phyloP scores from a whole-genome alignment of 2,113 vertebrate genomes.

The Progne subis region DNA sequence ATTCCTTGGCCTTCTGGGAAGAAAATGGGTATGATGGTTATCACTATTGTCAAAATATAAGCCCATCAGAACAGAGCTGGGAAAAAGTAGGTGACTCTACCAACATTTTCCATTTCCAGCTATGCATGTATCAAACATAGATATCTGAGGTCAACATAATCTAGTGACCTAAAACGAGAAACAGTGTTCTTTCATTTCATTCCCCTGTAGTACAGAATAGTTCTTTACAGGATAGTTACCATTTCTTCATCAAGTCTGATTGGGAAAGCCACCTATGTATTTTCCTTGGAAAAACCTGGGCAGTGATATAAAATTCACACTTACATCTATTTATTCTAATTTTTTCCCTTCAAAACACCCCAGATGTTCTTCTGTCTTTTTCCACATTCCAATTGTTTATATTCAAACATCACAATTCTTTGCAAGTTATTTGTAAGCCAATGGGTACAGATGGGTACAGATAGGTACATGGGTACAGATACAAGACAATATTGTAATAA shows the following conservation, averaged over 20 bases:
- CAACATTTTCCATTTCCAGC: background rate
- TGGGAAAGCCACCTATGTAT: background rate
- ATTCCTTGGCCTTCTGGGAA: background rate
- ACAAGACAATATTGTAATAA: background rate
- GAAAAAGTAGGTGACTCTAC: background rate
- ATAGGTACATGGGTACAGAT: background rate
- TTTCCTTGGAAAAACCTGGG: background rate
- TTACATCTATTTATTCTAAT: background rate
- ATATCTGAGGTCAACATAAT: background rate
- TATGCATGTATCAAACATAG: background rate
- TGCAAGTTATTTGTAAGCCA: background rate
- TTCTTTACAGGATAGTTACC: background rate
- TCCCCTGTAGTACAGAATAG: background rate
- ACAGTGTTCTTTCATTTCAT: background rate
- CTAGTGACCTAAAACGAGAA: background rate
- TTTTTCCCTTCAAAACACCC: background rate
- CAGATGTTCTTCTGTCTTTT: background rate
- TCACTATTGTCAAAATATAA: background rate
- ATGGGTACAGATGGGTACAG: background rate
- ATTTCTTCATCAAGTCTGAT: background rate
- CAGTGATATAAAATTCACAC: background rate
- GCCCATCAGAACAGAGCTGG: background rate
- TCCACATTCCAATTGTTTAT: background rate
- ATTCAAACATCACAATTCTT: background rate
- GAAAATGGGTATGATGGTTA: background rate